Evolutionary conservation across 2,113 vertebrate genomes (phyloP).

Genomic region (Trachemys scripta): DNA sequence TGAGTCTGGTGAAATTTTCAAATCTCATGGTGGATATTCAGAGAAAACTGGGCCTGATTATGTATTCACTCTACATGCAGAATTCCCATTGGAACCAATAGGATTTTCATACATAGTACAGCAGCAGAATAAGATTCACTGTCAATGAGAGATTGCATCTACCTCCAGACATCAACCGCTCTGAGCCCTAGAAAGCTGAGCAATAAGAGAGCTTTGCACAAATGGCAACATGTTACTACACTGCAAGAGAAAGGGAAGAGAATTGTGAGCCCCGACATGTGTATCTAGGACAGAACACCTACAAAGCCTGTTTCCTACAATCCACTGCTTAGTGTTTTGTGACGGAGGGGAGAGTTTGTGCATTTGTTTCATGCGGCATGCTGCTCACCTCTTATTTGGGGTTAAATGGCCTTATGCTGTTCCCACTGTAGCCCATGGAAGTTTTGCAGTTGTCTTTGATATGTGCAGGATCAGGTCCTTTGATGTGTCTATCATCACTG

Average conservation of each 20-base stretch:
- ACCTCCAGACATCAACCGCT: background rate
- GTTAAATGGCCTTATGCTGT: background rate
- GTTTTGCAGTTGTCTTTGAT: background rate
- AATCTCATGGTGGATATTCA: fast-evolving
- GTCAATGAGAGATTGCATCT: background rate
- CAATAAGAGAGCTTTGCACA: background rate
- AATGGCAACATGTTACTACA: background rate
- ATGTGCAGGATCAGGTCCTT: background rate
- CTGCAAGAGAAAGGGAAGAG: background rate
- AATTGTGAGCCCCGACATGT: background rate
- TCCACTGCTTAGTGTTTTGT: background rate
- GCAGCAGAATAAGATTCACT: background rate
- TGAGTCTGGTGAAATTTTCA: background rate
- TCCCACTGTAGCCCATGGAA: background rate
- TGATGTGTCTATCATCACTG: background rate
- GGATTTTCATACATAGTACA: background rate
- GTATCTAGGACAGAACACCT: fast-evolving
- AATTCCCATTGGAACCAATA: background rate
- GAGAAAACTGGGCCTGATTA: background rate
- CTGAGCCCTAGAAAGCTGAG: background rate
- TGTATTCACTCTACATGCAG: background rate
- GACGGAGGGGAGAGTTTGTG: background rate
- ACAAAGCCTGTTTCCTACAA: background rate
- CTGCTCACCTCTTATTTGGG: background rate
- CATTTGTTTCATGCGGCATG: background rate